Evolutionary conservation across 2,113 vertebrate genomes (phyloP).

Genomic region (Sceloporus tristichus): DNA sequence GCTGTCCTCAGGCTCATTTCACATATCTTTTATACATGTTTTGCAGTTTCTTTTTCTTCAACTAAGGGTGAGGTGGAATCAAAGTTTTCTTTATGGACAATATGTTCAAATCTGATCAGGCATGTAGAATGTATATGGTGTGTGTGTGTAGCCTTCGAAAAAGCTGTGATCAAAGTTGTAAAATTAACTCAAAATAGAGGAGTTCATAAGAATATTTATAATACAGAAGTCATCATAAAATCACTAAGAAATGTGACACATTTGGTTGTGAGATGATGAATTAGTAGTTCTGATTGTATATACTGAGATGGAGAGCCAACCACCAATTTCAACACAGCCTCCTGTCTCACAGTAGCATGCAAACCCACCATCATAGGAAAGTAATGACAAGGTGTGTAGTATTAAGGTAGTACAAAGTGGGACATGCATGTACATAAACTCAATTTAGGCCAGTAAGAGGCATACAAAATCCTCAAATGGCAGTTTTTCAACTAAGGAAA

Average conservation of each 20-base stretch:
- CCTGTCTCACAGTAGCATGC: too few relatives aligned
- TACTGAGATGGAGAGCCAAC: too few relatives aligned
- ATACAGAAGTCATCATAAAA: not conserved
- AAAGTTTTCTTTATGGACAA: slow-evolving; percentile 52
- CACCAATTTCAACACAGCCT: too few relatives aligned
- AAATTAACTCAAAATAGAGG: not conserved
- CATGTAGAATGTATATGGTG: not conserved
- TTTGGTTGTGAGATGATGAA: not conserved
- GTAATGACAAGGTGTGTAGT: too few relatives aligned
- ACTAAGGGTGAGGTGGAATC: slow-evolving; percentile 70
- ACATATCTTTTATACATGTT: slow-evolving; percentile 52
- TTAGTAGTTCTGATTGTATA: too few relatives aligned
- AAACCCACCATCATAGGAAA: too few relatives aligned
- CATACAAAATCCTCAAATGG: slow-evolving; percentile 59
- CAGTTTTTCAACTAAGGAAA: slow-evolving; percentile 58
- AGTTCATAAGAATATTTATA: not conserved
- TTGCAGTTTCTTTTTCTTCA: slow-evolving; percentile 61
- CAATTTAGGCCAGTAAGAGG: not conserved
- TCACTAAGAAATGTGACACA: not conserved
- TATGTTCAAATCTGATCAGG: slow-evolving; percentile 54
- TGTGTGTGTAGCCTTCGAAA: slow-evolving; percentile 15
- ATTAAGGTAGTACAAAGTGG: too few relatives aligned
- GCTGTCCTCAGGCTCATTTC: slow-evolving; percentile 73
- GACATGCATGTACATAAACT: too few relatives aligned
- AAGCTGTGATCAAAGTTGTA: slow-evolving; percentile 28